Conservation (phyloP, 2,113 vertebrate species). For the Paraplagusia blochii region DNA sequence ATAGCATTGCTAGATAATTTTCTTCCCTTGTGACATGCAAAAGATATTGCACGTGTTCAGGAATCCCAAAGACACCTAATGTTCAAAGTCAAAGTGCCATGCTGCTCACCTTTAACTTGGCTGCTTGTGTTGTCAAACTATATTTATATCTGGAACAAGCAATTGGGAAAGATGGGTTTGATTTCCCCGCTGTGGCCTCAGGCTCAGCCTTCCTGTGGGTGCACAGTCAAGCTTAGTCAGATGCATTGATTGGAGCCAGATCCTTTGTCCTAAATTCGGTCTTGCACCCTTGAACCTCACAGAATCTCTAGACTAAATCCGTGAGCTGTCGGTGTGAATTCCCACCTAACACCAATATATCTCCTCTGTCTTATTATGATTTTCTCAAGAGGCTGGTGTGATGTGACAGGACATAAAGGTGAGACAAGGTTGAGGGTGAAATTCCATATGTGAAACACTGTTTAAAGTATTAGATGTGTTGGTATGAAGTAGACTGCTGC, state of each 20-base stretch:
- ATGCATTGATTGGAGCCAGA: conserved; percentile 67
- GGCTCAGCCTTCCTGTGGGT: conserved; percentile 60
- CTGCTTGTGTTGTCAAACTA: conserved; percentile 34
- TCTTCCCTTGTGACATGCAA: no score
- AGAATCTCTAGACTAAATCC: conserved; percentile 50
- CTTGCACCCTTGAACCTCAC: conserved; percentile 53
- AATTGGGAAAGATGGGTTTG: conserved; percentile 57
- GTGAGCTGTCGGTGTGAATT: conserved; percentile 29
- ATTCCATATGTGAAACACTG: conserved; percentile 14
- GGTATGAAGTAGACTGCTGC: conserved; percentile 26
- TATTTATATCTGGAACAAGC: conserved; percentile 66
- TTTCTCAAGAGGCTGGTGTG: conserved; percentile 12
- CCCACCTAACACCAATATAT: conserved; percentile 39
- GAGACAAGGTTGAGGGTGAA: conserved; percentile 35
- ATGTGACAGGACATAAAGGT: conserved; percentile 29
- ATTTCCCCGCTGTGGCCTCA: conserved; percentile 51
- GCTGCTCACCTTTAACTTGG: conserved; percentile 29
- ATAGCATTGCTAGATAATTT: no score
- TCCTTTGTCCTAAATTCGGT: conserved; percentile 51
- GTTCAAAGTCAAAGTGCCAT: conserved; percentile 37
- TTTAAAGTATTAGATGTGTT: conserved; percentile 10
- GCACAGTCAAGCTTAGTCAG: conserved; percentile 53
- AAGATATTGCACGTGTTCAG: no score
- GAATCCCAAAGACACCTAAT: background rate
- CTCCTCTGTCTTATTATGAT: conserved; percentile 42